Evolutionary conservation across 2,797 vertebrate species (phyloP).

Genomic region (Acipenser oxyrinchus): DNA sequence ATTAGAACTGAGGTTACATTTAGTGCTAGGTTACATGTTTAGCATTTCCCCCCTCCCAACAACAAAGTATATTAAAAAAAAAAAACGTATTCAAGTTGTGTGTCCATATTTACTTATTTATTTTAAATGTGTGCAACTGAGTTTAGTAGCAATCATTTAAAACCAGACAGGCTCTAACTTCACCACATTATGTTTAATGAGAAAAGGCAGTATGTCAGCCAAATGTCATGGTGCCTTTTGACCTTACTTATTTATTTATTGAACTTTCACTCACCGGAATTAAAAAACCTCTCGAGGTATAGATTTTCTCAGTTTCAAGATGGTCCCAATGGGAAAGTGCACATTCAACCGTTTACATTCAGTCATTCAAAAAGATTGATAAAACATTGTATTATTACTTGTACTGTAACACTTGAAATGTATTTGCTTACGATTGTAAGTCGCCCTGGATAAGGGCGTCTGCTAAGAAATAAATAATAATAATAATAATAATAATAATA

Average conservation of each 20-base stretch:
- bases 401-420: too few species aligned
- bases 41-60: too few species aligned
- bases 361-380: conserved; percentile 1
- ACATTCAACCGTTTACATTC: conserved; percentile 3
- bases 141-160: not conserved
- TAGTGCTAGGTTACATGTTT: too few species aligned
- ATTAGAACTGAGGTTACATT: too few species aligned
- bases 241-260: conserved; percentile 9
- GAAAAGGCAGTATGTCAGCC: conserved; percentile 7
- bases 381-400: not conserved
- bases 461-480: too few species aligned
- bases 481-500: too few species aligned
- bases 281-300: conserved; percentile 5
- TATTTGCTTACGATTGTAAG: too few species aligned
- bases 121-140: not conserved
- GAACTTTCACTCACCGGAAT: conserved; percentile 9
- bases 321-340: not conserved
- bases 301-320: conserved; percentile 6
- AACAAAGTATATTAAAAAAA: too few species aligned
- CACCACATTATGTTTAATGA: not conserved
- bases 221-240: conserved; percentile 12
- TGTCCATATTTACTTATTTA: not conserved
- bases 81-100: too few species aligned
- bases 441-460: too few species aligned
- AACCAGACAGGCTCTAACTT: not conserved